A percentile compares a stretch with the other conserved stretches of the same genome.
phyloP scores from a whole-genome alignment of 2,888 invertebrate genomes.

The Mythimna pallens region DNA sequence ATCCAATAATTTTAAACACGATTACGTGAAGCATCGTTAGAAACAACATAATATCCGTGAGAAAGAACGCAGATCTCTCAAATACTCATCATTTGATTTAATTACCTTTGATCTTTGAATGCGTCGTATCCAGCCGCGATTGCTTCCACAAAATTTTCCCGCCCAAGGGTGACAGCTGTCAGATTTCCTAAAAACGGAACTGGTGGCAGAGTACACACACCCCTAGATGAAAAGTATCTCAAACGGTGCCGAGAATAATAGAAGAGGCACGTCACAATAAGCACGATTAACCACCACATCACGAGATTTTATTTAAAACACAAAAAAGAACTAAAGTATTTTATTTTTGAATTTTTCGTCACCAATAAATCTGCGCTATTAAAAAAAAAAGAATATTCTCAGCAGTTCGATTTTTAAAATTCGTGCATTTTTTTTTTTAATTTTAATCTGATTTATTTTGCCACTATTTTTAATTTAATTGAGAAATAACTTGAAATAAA shows the following conservation, averaged over 20 bases:
- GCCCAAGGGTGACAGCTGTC: conserved; percentile 78
- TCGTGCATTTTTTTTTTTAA: background rate
- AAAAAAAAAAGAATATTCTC: background rate
- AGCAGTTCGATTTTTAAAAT: conserved; percentile 7
- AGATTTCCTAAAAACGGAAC: conserved; percentile 80
- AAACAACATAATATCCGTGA: conserved; percentile 21
- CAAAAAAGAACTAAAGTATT: background rate
- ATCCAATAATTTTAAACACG: conserved; percentile 1
- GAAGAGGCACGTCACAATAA: conserved; percentile 72
- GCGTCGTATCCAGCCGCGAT: conserved; percentile 78
- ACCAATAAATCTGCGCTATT: background rate
- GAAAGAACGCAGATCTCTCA: conserved; percentile 10
- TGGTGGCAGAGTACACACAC: conserved; percentile 75
- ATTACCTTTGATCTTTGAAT: conserved; percentile 78
- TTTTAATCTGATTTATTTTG: background rate
- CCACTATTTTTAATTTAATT: background rate
- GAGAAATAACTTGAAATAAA: no score
- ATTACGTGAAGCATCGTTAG: conserved; percentile 7
- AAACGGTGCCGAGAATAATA: conserved; percentile 74
- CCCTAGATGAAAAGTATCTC: conserved; percentile 75
- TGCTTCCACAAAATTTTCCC: conserved; percentile 80
- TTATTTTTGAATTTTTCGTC: background rate
- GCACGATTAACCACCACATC: conserved; percentile 73
- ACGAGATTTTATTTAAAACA: conserved; percentile 24
- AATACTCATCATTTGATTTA: conserved; percentile 22